Base-by-base conservation (phyloP, 2,888 invertebrate species). In the Polietes domitor region DNA sequence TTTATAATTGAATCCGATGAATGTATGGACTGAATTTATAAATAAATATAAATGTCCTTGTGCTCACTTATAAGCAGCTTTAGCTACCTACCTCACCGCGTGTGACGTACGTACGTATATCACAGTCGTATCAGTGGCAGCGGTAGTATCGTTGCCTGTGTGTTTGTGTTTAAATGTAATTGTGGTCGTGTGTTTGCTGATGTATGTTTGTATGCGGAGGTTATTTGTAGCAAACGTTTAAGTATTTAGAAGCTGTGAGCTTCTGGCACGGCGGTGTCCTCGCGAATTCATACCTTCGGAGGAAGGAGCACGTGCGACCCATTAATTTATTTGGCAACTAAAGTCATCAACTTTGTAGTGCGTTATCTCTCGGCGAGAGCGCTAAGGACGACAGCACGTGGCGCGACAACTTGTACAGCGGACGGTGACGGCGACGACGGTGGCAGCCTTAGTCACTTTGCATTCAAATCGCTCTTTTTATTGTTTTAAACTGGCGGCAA, bases 261-360 rank as follows among this genome's bases (percentile, higher is more conserved):
- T 19, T 55, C 6, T 15, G n/a, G n/a, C n/a, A n/a, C n/a, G n/a
- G 24, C 55, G 15, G 3, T 26, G 55, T 58, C 26, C 58, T 58
- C 26, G 58, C 26, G 9, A 10, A 26, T 1, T 12, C 15, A 7
- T 15, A 15, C 28, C 61, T 61, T 2, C 47, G 5, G 47, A 47
- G 47, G n/a, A 28, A 43, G 72, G 32, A 83, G 73, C 91, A 90
- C 91, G 90, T 90, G 90, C 87, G 87, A 88, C 86, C 90, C 91
- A 90, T 91, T 90, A 90, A 90, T 91, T 91, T 91, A 91, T 86
- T 86, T 86, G 83, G 79, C 86, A 84, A 84, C 84, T 84, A 79
- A 84, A 84, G 84, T 84, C 84, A 84, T 84, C 84, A 81, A 79
- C 72, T 81, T 78, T 81, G 81, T 81, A 81, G 68, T 84, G 72